phyloP scores from a whole-genome alignment of 2,888 invertebrate genomes.

The Limenitis camilla region DNA sequence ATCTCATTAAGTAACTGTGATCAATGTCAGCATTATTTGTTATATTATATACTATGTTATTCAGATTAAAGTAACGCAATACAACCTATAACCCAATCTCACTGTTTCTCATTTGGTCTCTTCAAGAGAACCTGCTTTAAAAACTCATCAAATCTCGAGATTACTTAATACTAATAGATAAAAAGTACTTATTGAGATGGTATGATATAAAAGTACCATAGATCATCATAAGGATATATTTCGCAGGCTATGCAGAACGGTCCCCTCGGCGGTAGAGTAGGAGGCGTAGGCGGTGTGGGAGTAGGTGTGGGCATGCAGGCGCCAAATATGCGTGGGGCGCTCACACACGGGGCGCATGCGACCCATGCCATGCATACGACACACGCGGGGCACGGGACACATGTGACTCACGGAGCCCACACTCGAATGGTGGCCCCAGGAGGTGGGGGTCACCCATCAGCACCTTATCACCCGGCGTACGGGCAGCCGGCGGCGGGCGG shows the following conservation, averaged over 20 bases:
- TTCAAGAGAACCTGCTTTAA: too few species aligned
- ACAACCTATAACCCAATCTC: too few species aligned
- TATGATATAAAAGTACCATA: background rate
- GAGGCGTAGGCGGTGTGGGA: constrained; percentile 51
- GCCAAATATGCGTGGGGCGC: constrained; percentile 68
- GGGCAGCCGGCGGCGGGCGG: constrained; percentile 71
- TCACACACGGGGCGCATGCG: constrained; percentile 69
- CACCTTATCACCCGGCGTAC: constrained; percentile 75
- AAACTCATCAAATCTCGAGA: too few species aligned
- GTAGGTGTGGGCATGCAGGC: constrained; percentile 37
- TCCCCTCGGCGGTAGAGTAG: constrained; percentile 78
- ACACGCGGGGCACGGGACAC: constrained; percentile 46
- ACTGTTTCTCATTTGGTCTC: too few species aligned
- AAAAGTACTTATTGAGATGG: too few species aligned
- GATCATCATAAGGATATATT: background rate
- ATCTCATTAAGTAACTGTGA: too few species aligned
- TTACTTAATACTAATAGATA: too few species aligned
- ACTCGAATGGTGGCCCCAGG: constrained; percentile 65
- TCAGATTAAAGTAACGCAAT: too few species aligned
- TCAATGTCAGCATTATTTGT: too few species aligned
- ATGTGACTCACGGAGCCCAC: constrained; percentile 52
- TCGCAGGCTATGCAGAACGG: constrained; percentile 83
- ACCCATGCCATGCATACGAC: constrained; percentile 64
- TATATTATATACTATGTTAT: too few species aligned
- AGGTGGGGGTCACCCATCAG: constrained; percentile 70